Evolutionary conservation across 2,113 vertebrate species (phyloP), one percentile per base, ranked within the genome.

Genomic region (Cyprinodon variegatus): DNA sequence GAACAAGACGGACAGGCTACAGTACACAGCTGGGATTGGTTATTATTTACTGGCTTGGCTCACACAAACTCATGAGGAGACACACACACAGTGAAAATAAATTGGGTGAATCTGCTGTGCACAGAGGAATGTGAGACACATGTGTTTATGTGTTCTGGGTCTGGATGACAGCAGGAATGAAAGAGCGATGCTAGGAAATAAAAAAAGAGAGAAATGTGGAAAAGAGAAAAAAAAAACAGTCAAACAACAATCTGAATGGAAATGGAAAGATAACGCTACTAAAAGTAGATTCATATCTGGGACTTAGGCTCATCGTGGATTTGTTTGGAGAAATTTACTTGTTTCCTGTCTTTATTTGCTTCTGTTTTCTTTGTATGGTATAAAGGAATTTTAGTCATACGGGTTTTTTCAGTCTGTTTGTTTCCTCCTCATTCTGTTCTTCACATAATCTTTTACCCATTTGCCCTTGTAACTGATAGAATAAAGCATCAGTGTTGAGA

Each of bases 121-220:
- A 84, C 86, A 48, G 65, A 90, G 91, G 91, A 92, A 92, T 92
- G 89, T 87, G 86, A 89, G 79, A 86, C 86, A 75, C 85, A 90
- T 92, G 86, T 91, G 89, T 92, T 91, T 92, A 89, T 91, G 88
- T 90, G 85, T 91, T 92, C 89, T 89, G 89, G 84, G 83, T 90
- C 86, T 92, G 89, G 88, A 92, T 90, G 90, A 92, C 89, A 90
- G 90, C 81, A 68, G 74, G 89, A 88, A 82, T 82, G 88, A 90
- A 68, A 76, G 77, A 74, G 77, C 60, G 78, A 86, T 64, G 70
- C 43, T 76, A 59, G 63, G 60, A 78, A 61, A 77, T 40, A 72
- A 66, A 66, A 29, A 73, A 48, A 15, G 63, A 50, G 48, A 43
- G 61, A 76, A 15, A 46, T 41, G 40, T 11, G 10, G 17, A 64